Percentiles rank a stretch among this genome's conserved stretches.
Conservation (phyloP, 2,888 invertebrate genomes). For the Stomorhina lunata region DNA sequence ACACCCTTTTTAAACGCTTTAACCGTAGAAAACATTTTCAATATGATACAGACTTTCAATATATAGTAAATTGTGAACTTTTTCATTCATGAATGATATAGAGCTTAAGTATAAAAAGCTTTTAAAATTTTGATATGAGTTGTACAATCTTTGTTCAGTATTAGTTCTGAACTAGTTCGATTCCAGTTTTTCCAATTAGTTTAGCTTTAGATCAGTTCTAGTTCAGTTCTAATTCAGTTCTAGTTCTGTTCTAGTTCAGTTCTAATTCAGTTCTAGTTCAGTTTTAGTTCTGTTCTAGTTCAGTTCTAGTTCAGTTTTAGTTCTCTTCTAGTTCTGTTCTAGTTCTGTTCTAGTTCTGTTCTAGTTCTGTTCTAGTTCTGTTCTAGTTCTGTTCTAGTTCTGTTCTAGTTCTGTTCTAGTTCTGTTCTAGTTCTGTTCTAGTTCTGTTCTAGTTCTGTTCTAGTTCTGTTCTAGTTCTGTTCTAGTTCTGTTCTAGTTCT, state of each 20-base stretch:
- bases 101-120: slow-evolving; percentile 17
- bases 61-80: not conserved
- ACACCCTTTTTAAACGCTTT: slow-evolving; percentile 14
- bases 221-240: not conserved
- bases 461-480: not conserved
- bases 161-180: not conserved
- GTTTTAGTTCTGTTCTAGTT: not conserved
- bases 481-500: not conserved
- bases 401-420: not conserved
- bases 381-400: not conserved
- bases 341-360: not conserved
- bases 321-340: not conserved
- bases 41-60: not conserved
- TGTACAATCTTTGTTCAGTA: not conserved
- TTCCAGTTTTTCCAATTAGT: no score
- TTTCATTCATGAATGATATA: slow-evolving; percentile 30
- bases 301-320: not conserved
- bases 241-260: not conserved
- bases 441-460: not conserved
- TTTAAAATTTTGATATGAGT: slow-evolving; percentile 19
- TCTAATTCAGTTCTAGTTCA: not conserved
- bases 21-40: not conserved
- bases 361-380: not conserved
- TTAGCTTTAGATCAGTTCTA: not conserved
- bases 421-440: not conserved